Percentiles rank a stretch among this genome's conserved stretches.
Evolutionary conservation across 2,888 invertebrate genomes (phyloP).

Genomic region (Ametastegia equiseti): DNA sequence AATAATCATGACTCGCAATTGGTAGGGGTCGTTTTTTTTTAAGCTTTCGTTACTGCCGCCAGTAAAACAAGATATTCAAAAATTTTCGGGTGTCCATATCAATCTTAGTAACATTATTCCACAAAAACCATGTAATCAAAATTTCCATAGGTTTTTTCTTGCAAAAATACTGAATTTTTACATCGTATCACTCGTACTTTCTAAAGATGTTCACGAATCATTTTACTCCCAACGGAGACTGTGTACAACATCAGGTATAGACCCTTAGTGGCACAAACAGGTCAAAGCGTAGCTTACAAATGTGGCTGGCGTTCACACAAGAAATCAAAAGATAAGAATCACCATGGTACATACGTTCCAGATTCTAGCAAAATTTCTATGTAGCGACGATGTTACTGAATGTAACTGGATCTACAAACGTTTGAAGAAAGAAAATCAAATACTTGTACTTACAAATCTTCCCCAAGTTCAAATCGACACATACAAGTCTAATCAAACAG

Average conservation of each 20-base stretch:
- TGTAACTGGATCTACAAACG: not conserved
- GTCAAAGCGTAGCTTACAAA: not conserved
- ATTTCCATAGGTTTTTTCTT: not conserved
- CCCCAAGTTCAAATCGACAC: no score
- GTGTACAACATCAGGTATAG: not conserved
- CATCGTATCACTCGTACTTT: not conserved
- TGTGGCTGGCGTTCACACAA: not conserved
- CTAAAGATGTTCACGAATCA: not conserved
- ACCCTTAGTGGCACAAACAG: not conserved
- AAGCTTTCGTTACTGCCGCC: no score
- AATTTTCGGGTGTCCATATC: not conserved
- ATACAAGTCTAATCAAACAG: no score
- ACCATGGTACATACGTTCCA: not conserved
- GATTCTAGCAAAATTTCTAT: not conserved
- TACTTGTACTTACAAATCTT: no score
- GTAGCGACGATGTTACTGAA: not conserved
- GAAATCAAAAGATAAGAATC: not conserved
- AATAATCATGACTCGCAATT: not conserved
- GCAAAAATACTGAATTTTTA: not conserved
- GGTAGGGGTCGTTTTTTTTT: no score
- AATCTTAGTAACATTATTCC: not conserved
- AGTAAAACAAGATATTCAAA: no score
- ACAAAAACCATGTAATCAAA: not conserved
- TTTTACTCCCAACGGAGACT: not conserved
- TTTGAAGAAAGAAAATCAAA: no score